phyloP scores from a whole-genome alignment of 2,797 vertebrate species.

The Tapera naevia region DNA sequence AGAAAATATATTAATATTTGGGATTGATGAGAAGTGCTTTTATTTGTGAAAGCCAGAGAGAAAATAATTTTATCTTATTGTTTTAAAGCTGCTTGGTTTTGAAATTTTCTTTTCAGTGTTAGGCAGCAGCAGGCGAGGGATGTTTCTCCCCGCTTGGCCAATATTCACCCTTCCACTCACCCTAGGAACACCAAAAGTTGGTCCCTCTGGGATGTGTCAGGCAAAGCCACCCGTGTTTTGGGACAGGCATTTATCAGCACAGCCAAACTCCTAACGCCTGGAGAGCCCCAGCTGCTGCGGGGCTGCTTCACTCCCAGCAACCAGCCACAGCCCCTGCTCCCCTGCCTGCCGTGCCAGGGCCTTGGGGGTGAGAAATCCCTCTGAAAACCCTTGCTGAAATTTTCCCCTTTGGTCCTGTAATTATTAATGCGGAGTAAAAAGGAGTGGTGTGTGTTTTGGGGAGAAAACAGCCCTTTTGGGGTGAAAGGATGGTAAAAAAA shows the following conservation, averaged over 20 bases:
- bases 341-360: fast-evolving
- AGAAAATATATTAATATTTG: background rate
- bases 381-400: background rate
- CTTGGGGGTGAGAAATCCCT: background rate
- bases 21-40: background rate
- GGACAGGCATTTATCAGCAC: background rate
- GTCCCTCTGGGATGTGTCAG: fast-evolving
- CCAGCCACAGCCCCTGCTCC: background rate
- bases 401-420: background rate
- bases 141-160: background rate
- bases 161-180: background rate
- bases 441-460: fast-evolving
- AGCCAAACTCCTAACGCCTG: background rate
- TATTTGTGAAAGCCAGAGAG: background rate
- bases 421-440: background rate
- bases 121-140: background rate
- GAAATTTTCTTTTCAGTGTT: background rate
- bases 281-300: background rate
- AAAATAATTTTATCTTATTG: background rate
- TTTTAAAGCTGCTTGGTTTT: background rate
- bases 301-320: background rate
- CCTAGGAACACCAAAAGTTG: background rate
- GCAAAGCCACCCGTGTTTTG: fast-evolving
- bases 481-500: background rate
- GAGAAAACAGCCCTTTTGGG: background rate